Evolutionary conservation across 30 jellyfish, hydroid and myxozoan genomes (phyloP), one percentile per base, ranked within the genome.

Genomic region (Aurelia sp.): DNA sequence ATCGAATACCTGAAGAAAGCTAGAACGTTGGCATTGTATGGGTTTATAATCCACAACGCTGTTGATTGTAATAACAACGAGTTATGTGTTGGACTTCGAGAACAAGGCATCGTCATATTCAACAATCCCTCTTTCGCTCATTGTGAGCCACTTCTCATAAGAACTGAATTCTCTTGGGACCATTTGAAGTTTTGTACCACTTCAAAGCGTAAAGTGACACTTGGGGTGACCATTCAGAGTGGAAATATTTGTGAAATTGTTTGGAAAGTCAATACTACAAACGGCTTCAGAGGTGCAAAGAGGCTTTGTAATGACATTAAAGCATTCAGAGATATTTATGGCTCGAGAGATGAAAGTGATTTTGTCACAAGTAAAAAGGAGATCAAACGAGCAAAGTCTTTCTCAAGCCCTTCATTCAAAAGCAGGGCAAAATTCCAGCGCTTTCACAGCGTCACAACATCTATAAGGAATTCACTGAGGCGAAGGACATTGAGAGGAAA

Each of bases 341-440:
- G 76, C 37, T 74, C 89, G 13, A 63, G 89, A 21, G 95, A 86
- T 74, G 93, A 84, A 51, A 66, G 53, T 60, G 95, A 86, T 60
- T 86, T 86, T 58, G 23, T 78, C 27, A 65, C 89, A 6, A 86
- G 73, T 19, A 86, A 74, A 63, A 73, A 62, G 27, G 93, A 84
- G 11, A 65, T 84, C 5, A 61, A 37, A 64, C 44, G 93, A 47
- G 93, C 68, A 31, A 61, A 48, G 44, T 59, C 87, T 7, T 84
- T 71, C 47, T 13, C 82, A 61, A 72, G 86, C 51, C 93, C 84
- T 30, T 59, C 82, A 1, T 4, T 67, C 13, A 66, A 63, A 64
- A 72, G 57, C 23, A 19, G 76, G 52, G 73, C 93, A 13, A 72
- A 27, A 40, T 60, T 73, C 13, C 82, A 48, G 50, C 86, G 93